phyloP scores from a whole-genome alignment of 1,140 invertebrate species.

The Hycleus phaleratus region DNA sequence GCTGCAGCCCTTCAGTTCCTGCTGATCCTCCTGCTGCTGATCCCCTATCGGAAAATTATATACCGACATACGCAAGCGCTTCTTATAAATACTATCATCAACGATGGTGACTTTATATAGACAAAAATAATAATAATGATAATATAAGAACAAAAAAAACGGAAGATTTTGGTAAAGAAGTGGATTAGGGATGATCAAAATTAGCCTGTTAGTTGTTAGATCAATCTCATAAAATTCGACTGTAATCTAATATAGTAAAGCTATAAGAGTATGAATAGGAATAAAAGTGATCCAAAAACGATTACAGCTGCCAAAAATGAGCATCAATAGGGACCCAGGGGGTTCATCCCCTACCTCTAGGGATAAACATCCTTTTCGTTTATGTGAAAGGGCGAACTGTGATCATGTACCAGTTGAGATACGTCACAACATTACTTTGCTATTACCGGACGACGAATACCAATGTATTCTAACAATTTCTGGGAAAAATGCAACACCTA shows the following conservation, averaged over 20 bases:
- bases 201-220: background rate
- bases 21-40: slow-evolving; percentile 14
- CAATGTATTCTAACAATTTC: too few relatives aligned
- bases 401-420: slow-evolving; percentile 3
- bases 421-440: too few relatives aligned
- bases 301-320: slow-evolving; percentile 43
- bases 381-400: slow-evolving; percentile 4
- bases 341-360: slow-evolving; percentile 19
- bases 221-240: slow-evolving; percentile 21
- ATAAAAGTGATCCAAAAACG: slow-evolving; percentile 43
- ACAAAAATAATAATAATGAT: too few relatives aligned
- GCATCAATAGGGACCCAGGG: slow-evolving; percentile 34
- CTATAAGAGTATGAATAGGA: slow-evolving; percentile 37
- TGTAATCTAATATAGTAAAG: slow-evolving; percentile 40
- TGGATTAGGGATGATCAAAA: background rate
- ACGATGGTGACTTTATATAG: too few relatives aligned
- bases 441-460: too few relatives aligned
- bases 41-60: slow-evolving; percentile 14
- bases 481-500: too few relatives aligned
- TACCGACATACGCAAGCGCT: slow-evolving; percentile 7
- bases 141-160: too few relatives aligned
- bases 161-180: background rate
- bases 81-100: background rate
- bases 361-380: background rate
- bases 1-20: slow-evolving; percentile 18